A percentile compares a stretch with the other conserved stretches of the same genome.
These are phyloP conservation scores for Ichneumoninae sp. DNA, from an alignment of 2,888 invertebrate species.

Conservation along the genomic window DNA sequence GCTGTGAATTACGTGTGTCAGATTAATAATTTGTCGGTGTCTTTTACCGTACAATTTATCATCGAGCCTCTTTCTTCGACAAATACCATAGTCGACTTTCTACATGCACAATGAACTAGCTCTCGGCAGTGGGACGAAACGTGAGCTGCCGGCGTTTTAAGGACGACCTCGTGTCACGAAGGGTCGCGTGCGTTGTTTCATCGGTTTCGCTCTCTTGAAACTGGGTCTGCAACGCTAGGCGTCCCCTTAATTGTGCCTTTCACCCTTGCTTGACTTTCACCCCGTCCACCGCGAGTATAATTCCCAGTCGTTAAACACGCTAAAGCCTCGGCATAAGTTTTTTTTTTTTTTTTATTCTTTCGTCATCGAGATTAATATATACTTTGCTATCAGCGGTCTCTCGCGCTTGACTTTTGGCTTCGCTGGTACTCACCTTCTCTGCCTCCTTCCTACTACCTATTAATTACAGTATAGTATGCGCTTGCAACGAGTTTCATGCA, in stretches of 20 bases:
- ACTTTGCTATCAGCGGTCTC: conserved; percentile 19
- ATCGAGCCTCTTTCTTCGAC: conserved; percentile 26
- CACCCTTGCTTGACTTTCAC: conserved; percentile 29
- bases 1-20: background rate
- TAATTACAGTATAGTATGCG: conserved; percentile 32
- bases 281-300: conserved; percentile 25
- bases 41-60: conserved; percentile 43
- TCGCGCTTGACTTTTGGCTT: conserved; percentile 50
- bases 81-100: conserved; percentile 52
- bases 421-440: conserved; percentile 16
- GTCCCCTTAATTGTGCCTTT: conserved; percentile 74
- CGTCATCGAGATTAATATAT: conserved; percentile 46
- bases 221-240: conserved; percentile 76
- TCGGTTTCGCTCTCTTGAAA: conserved; percentile 66
- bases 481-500: conserved; percentile 47
- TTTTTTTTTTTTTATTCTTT: conserved; percentile 1
- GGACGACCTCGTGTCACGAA: conserved; percentile 78
- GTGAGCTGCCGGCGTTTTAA: conserved; percentile 67
- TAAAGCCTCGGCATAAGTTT: conserved; percentile 37
- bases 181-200: conserved; percentile 78
- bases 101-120: conserved; percentile 61
- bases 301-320: conserved; percentile 54
- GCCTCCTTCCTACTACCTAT: conserved; percentile 12
- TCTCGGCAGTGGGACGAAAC: conserved; percentile 63
- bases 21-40: background rate